Conservation (phyloP, 2,113 vertebrate genomes). For the Malurus cyaneus region DNA sequence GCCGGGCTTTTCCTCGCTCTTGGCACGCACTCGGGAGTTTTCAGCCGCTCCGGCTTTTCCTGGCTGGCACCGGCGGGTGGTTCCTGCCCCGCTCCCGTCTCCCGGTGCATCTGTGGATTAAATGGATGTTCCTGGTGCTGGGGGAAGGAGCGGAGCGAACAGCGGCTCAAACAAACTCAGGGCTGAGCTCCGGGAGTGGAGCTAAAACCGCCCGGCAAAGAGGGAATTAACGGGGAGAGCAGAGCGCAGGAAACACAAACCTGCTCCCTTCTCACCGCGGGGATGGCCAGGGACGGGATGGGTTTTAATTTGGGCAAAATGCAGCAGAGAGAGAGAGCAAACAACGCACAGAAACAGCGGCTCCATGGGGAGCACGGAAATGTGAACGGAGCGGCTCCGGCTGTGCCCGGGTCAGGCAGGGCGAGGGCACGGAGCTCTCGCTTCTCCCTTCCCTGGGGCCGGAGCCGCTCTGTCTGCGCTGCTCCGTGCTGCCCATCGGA, state of each 20-base stretch:
- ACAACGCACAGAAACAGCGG: neutral
- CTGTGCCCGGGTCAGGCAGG: neutral
- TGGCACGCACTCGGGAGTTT: neutral
- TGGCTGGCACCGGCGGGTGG: fast-evolving
- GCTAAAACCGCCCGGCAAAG: neutral
- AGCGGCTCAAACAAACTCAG: neutral
- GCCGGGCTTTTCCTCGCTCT: neutral
- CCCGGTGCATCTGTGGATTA: too few relatives aligned
- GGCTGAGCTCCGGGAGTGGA: neutral
- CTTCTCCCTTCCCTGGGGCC: neutral
- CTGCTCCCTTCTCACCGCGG: neutral
- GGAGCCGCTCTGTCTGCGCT: neutral
- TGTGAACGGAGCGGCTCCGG: neutral
- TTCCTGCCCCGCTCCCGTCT: neutral
- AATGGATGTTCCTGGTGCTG: neutral
- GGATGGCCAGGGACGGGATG: neutral
- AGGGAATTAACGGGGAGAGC: neutral
- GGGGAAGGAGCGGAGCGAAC: too few relatives aligned
- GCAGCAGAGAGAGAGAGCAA: neutral
- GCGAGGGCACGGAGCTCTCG: neutral
- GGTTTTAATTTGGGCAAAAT: neutral
- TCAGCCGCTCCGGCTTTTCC: neutral
- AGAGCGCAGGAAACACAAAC: neutral
- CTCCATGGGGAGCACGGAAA: neutral
- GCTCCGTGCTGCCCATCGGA: neutral